Base-by-base conservation (phyloP, 1,140 invertebrate genomes). In the Pseudomyrmex sp. region DNA sequence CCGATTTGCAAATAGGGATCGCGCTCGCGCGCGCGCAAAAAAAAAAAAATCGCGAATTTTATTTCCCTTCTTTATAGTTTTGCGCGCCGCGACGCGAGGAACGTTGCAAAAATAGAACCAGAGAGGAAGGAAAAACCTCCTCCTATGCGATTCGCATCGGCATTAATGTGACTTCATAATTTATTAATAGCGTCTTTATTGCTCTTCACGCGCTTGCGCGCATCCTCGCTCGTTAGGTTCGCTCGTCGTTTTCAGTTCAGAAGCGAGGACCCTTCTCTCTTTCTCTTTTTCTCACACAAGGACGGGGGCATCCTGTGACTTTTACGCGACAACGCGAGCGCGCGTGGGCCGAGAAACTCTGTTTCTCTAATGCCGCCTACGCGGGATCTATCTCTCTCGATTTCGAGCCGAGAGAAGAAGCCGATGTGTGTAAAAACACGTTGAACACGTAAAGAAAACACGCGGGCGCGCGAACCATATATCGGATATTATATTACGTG, bases 231-330 rank as follows among this genome's bases (percentile, higher is more conserved):
- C 13, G 50, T 52, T 13, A 52, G 9, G 10, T 63, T 56, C 46
- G 76, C 76, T 80, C 66, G 66, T 70, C 59, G 72, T 59, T 66
- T 80, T 80, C 18, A 80, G 76, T 80, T 80, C 66, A 72, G 66
- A 80, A 70, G 76, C 76, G 76, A 80, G 76, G 76, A 80, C 76
- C 52, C 76, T 80, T 80, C 76, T 80, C 76, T 61, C 35, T 35
- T 7, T 35, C 35, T 35, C 35, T 35, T 35, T 35, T 7, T 35
- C 35, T 35, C 35, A 35, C 10, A 56, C 76, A 80, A 80, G 76
- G 76, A 80, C 76, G 54, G 65, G 54, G 12, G 54, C 76, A 72
- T 80, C 76, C 76, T 69, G 44, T 70, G 76, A 80, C 76, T 80
- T 80, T 80, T 80, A 80, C 66, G 76, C 70, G 54, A 80, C 70